phyloP scores from a whole-genome alignment of 2,888 invertebrate species.

The Amphipyra tragopoginis region DNA sequence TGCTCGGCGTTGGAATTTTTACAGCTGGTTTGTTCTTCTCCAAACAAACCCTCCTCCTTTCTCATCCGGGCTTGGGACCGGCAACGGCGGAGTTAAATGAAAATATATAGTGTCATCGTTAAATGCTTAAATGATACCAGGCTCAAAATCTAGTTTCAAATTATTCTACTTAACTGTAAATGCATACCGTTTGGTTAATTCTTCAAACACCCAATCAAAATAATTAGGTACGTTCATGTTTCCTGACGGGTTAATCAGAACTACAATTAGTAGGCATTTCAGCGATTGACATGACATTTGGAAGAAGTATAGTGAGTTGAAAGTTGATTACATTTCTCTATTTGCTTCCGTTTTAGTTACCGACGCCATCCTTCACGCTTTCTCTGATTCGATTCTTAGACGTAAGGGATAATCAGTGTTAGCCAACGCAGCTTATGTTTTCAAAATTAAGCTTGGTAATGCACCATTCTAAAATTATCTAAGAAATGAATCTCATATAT shows the following conservation, averaged over 20 bases:
- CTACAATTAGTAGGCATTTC: slow-evolving; percentile 42
- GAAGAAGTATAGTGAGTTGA: slow-evolving; percentile 17
- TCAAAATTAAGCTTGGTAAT: too few relatives aligned
- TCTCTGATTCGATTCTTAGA: too few relatives aligned
- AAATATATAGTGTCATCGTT: too few relatives aligned
- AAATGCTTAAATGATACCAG: too few relatives aligned
- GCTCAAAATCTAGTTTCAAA: neutral
- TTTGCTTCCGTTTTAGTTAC: neutral
- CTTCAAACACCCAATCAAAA: slow-evolving; percentile 25
- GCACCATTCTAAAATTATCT: neutral
- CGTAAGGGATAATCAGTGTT: too few relatives aligned
- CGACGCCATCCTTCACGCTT: neutral
- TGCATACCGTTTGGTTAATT: slow-evolving; percentile 6
- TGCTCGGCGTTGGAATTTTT: too few relatives aligned
- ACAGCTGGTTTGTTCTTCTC: too few relatives aligned
- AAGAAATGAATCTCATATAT: neutral
- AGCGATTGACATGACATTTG: slow-evolving; percentile 26
- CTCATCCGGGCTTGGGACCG: too few relatives aligned
- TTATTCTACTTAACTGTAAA: neutral
- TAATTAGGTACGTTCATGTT: slow-evolving; percentile 33
- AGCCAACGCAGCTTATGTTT: too few relatives aligned
- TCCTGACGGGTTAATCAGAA: slow-evolving; percentile 45
- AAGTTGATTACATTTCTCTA: slow-evolving; percentile 17
- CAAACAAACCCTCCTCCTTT: too few relatives aligned
- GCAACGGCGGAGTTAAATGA: too few relatives aligned